phyloP scores from a whole-genome alignment of 2,888 invertebrate species.

The Xestia rhomboidea region DNA sequence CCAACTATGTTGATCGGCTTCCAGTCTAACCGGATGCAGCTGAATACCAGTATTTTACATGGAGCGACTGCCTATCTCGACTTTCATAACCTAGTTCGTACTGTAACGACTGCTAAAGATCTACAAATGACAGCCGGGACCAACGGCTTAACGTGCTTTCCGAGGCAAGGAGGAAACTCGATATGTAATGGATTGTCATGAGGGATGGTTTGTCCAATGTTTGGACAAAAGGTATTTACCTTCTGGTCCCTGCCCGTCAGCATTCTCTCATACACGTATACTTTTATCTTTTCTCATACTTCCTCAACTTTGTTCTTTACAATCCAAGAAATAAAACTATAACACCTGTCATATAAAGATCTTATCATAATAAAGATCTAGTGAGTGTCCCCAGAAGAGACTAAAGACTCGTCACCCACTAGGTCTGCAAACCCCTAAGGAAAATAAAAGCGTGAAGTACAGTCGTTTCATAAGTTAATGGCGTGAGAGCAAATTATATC shows the following conservation, averaged over 20 bases:
- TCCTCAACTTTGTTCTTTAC: not conserved
- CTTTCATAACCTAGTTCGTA: not conserved
- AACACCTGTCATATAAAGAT: conserved; percentile 10
- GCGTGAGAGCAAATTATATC: conserved; percentile 50
- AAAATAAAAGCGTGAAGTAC: conserved; percentile 42
- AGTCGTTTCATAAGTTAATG: conserved; percentile 42
- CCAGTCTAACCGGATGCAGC: not conserved
- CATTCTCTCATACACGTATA: not conserved
- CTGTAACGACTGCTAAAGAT: not conserved
- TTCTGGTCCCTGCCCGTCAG: not conserved
- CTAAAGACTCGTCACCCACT: conserved; percentile 31
- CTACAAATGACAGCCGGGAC: not conserved
- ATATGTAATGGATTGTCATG: not conserved
- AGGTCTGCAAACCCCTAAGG: not conserved
- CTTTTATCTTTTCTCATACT: not conserved
- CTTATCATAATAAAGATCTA: conserved; percentile 2
- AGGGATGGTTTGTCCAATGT: not conserved
- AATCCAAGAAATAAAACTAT: conserved; percentile 12
- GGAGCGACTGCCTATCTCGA: not conserved
- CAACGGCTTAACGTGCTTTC: not conserved
- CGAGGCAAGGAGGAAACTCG: not conserved
- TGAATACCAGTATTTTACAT: not conserved
- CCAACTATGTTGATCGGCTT: not conserved
- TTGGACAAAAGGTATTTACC: not conserved
- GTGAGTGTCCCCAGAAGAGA: not conserved